phyloP scores from a whole-genome alignment of 2,113 vertebrate species.

The Otocyon megalotis region DNA sequence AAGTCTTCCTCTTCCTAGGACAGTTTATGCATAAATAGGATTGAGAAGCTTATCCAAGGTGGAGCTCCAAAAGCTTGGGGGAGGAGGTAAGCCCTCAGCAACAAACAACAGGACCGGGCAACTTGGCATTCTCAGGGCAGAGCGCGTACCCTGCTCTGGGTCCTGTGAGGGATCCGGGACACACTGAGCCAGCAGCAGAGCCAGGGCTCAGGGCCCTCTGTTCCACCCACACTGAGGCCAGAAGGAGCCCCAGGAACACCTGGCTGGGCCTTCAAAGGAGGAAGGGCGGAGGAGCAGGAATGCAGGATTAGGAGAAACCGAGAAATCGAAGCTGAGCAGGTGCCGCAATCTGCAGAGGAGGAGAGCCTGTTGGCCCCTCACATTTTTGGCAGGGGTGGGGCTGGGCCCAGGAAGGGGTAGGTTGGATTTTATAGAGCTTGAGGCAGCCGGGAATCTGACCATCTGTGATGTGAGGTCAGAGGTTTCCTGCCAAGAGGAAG shows the following conservation, averaged over 20 bases:
- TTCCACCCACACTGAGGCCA: background rate
- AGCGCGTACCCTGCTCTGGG: background rate
- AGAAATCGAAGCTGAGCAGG: conserved; percentile 47
- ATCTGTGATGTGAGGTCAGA: background rate
- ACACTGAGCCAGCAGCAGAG: background rate
- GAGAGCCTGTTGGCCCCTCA: background rate
- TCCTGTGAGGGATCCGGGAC: background rate
- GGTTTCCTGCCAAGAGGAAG: background rate
- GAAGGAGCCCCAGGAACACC: background rate
- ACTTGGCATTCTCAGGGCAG: background rate
- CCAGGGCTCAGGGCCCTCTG: background rate
- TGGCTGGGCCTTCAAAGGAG: conserved; percentile 52
- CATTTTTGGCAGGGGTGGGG: conserved; percentile 55
- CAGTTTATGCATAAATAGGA: conserved; percentile 29
- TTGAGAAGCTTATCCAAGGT: background rate
- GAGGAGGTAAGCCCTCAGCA: background rate
- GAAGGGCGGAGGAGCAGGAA: conserved; percentile 39
- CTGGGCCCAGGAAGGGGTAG: background rate
- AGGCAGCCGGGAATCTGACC: conserved; percentile 16
- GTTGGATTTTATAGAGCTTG: conserved; percentile 37
- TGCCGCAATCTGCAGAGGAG: background rate
- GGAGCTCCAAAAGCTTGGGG: background rate
- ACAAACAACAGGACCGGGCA: background rate
- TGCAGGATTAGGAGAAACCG: conserved; percentile 38
- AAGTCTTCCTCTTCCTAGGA: conserved; percentile 12